Conservation (phyloP, 2,113 vertebrate species). For the Nerophis ophidion region DNA sequence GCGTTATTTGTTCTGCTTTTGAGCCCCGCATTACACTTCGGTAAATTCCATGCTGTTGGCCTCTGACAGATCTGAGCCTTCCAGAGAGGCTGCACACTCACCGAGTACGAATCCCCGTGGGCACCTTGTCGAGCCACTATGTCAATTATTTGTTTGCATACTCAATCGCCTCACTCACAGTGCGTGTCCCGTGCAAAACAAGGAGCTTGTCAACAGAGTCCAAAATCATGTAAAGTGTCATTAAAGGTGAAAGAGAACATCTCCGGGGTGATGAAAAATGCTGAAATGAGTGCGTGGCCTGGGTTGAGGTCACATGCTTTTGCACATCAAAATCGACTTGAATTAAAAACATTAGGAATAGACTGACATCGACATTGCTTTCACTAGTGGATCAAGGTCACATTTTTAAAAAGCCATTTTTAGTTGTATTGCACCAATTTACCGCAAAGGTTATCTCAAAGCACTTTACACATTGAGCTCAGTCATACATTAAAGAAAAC, state of each 20-base stretch:
- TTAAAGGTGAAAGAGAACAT: conserved; percentile 20
- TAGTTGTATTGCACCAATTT: too few species aligned
- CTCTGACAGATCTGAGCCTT: conserved; percentile 36
- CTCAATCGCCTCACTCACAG: conserved; percentile 48
- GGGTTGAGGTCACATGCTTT: too few species aligned
- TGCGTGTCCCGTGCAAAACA: conserved; percentile 39
- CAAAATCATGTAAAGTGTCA: conserved; percentile 28
- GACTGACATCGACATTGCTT: too few species aligned
- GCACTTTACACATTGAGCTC: too few species aligned
- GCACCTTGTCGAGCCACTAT: conserved; percentile 55
- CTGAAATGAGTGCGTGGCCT: neutral
- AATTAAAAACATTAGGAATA: too few species aligned
- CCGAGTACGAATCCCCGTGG: conserved; percentile 60
- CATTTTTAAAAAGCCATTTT: too few species aligned
- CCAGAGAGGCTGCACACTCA: conserved; percentile 25
- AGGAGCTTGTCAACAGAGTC: conserved; percentile 45
- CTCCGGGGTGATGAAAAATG: conserved; percentile 1
- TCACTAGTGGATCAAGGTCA: too few species aligned
- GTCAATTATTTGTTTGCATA: conserved; percentile 73
- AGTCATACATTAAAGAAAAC: too few species aligned
- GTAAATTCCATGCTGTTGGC: conserved; percentile 24
- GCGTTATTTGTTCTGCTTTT: conserved; percentile 23
- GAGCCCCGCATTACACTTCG: conserved; percentile 14
- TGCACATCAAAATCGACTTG: too few species aligned
- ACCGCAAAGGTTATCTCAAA: too few species aligned